A percentile compares a stretch with the other conserved stretches of the same genome.
These are phyloP conservation scores for Pemphredon lugubris DNA, from an alignment of 2,888 invertebrate genomes.

Conservation along the genomic window DNA sequence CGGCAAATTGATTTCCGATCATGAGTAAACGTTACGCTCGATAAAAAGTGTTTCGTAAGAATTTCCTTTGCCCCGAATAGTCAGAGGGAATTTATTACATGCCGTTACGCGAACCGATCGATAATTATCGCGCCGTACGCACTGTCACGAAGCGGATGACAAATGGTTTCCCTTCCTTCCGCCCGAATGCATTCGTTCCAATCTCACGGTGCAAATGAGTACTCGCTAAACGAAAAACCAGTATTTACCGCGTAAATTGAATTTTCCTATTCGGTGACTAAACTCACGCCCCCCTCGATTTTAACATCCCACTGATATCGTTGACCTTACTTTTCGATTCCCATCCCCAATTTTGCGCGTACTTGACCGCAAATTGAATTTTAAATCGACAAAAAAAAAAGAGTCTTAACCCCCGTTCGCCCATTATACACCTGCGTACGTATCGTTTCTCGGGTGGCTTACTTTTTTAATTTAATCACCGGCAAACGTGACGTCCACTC, in stretches of 20 bases:
- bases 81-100: too few relatives aligned
- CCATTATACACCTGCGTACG: neutral
- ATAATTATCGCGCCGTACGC: slow-evolving; percentile 22
- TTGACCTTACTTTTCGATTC: slow-evolving; percentile 15
- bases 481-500: neutral
- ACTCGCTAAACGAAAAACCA: slow-evolving; percentile 1
- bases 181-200: slow-evolving; percentile 14
- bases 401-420: slow-evolving; percentile 16
- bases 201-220: slow-evolving; percentile 18
- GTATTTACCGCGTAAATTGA: slow-evolving; percentile 21
- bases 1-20: too few relatives aligned
- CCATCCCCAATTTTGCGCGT: neutral
- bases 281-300: slow-evolving; percentile 10
- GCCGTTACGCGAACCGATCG: too few relatives aligned
- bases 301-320: neutral
- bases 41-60: too few relatives aligned
- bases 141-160: slow-evolving; percentile 4
- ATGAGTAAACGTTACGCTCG: too few relatives aligned
- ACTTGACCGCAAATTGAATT: slow-evolving; percentile 27
- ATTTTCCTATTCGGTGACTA: slow-evolving; percentile 11
- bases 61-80: too few relatives aligned
- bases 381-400: slow-evolving; percentile 11
- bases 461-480: slow-evolving; percentile 2
- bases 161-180: slow-evolving; percentile 19
- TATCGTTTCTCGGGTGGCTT: slow-evolving; percentile 9